phyloP scores from a whole-genome alignment of 2,113 vertebrate genomes.

The Rhizomys pruinosus region DNA sequence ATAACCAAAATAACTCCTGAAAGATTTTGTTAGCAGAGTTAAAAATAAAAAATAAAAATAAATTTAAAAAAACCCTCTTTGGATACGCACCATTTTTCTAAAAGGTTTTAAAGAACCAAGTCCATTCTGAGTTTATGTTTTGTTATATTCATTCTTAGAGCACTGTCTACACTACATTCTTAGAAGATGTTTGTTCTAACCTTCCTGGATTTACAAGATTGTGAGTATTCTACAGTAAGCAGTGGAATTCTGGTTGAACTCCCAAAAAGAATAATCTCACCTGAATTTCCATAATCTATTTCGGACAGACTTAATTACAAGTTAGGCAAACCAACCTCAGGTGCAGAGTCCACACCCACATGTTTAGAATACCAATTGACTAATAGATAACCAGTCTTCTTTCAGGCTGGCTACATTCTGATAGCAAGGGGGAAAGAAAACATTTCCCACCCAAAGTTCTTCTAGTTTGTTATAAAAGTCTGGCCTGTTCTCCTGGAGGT shows the following conservation, averaged over 20 bases:
- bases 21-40: background rate
- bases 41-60: too few relatives aligned
- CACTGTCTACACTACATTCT: background rate
- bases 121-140: conserved; percentile 36
- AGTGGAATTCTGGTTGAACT: conserved; percentile 17
- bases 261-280: conserved; percentile 38
- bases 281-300: conserved; percentile 5
- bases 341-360: conserved; percentile 49
- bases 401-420: conserved; percentile 69
- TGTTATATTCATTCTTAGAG: background rate
- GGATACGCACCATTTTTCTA: background rate
- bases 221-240: conserved; percentile 18
- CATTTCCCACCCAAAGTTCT: conserved; percentile 59
- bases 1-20: background rate
- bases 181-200: conserved; percentile 14
- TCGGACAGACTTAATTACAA: conserved; percentile 50
- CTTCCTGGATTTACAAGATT: background rate
- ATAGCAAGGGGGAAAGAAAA: conserved; percentile 54
- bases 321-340: conserved; percentile 52
- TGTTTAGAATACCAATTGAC: conserved; percentile 74
- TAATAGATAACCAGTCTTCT: conserved; percentile 76
- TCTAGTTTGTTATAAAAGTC: conserved; percentile 50
- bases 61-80: too few relatives aligned
- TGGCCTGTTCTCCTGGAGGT: conserved; percentile 52
- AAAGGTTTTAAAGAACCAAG: background rate